Percentiles rank a stretch among this genome's conserved stretches.
These are phyloP conservation scores for Etheostoma nigrum DNA, from an alignment of 2,797 vertebrate genomes.

Conservation along the genomic window DNA sequence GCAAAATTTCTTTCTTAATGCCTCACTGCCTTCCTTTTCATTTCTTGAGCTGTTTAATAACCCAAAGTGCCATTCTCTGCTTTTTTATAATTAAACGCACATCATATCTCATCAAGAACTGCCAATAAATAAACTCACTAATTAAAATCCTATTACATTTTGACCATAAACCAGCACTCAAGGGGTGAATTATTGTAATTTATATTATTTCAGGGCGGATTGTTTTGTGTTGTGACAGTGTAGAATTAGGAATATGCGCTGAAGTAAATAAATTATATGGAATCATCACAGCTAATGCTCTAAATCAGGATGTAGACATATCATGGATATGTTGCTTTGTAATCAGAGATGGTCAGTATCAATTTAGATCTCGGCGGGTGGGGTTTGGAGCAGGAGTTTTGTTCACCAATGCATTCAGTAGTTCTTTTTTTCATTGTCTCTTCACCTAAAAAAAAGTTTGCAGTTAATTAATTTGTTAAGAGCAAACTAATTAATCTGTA, in stretches of 20 bases:
- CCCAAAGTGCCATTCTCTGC: constrained; percentile 24
- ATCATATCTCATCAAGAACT: constrained; percentile 46
- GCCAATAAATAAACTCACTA: constrained; percentile 55
- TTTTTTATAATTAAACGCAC: constrained; percentile 68
- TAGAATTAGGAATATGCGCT: not conserved
- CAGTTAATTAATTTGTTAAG: constrained; percentile 35
- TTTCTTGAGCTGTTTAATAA: constrained; percentile 50
- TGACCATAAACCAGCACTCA: constrained; percentile 29
- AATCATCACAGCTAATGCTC: constrained; percentile 16
- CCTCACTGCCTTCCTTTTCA: constrained; percentile 54
- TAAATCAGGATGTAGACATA: constrained; percentile 6
- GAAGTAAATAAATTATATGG: constrained; percentile 24
- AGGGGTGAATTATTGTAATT: constrained; percentile 50
- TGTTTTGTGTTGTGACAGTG: constrained; percentile 30
- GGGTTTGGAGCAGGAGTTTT: constrained; percentile 1
- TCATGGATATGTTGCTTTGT: not conserved
- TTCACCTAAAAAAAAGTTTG: constrained; percentile 15
- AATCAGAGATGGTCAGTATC: not conserved
- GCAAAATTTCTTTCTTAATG: constrained; percentile 46
- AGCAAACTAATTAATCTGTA: constrained; percentile 52
- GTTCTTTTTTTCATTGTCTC: constrained; percentile 1
- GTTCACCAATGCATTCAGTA: not conserved
- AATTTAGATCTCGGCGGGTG: not conserved
- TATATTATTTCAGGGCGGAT: constrained; percentile 43
- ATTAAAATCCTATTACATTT: constrained; percentile 68